Percentiles rank a stretch among this genome's conserved stretches.
Conservation (phyloP, 2,888 invertebrate species). For the Apotomis capreana region DNA sequence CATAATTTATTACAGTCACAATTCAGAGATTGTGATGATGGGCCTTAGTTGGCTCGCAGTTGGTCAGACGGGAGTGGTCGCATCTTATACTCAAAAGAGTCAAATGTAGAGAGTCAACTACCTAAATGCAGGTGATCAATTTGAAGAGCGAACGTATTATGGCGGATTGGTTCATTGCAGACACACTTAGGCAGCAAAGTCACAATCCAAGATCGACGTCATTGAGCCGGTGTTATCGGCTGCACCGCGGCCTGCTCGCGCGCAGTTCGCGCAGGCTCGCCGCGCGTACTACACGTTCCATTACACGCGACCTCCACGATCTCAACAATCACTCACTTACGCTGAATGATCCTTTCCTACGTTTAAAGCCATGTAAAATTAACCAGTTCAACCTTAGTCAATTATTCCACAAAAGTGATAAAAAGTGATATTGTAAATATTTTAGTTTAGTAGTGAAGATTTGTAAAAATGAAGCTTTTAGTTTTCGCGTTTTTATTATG, state of each 20-base stretch:
- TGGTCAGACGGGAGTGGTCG: no score
- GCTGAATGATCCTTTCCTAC: conserved; percentile 50
- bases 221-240: conserved; percentile 13
- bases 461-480: conserved; percentile 46
- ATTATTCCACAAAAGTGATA: conserved; percentile 45
- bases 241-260: conserved; percentile 29
- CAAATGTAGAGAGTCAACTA: no score
- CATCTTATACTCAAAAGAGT: no score
- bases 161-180: background rate
- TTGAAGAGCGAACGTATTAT: no score
- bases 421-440: conserved; percentile 50
- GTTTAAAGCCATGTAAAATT: conserved; percentile 51
- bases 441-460: conserved; percentile 38
- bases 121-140: no score
- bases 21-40: no score
- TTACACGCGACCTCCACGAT: conserved; percentile 48
- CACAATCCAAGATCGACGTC: background rate
- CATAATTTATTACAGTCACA: no score
- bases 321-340: conserved; percentile 47
- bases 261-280: conserved; percentile 56
- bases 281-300: conserved; percentile 56
- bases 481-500: conserved; percentile 51
- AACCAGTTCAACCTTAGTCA: conserved; percentile 44
- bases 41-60: no score
- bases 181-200: background rate